Evolutionary conservation across 2,797 vertebrate species (phyloP), one percentile per base, ranked within the genome.

Genomic region (Bovichtus diacanthus): DNA sequence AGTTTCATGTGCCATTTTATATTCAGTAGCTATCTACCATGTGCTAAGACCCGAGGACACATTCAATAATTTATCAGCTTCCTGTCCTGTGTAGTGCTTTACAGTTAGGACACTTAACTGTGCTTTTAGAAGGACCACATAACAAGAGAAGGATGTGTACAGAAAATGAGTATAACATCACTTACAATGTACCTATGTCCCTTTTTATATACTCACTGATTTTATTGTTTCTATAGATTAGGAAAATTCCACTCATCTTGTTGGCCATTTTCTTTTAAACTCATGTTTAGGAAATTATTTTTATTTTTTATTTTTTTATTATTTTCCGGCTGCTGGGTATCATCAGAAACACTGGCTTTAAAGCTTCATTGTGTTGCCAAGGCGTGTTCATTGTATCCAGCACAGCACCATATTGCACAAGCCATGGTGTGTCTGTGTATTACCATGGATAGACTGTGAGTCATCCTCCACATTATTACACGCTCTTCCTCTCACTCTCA

Each of bases 381-480:
- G 81, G 79, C 21, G 72, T 89, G 84, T 78, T 81, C 70, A 77
- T 81, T 78, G 72, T 86, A 61, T 75, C 47, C 53, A 25, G 47
- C 64, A 47, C 43, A 29, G 50, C 64, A 47, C 43, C 39, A 38
- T 29, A 74, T 87, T 83, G 53, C 72, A 71, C 64, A 75, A 76
- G 65, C 31, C 55, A 6, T 68, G 29, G 55, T 72, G 58, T 76
- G 76, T 80, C 59, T 71, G 25, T 78, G 56, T 78, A 68, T 83
- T 61, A 19, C 62, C 86, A 70, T 88, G 61, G 86, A 86, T 78
- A 89, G 90, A 90, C 89, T 74, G 75, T 92, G 93, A 94, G 86
- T 94, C 93, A 94, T 82, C 66, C 23, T 66, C 36, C 39, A 80
- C 70, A 73, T 70, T 67, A 71, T 90, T 86, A 73, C 81, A 78